Percentiles rank a stretch among this genome's conserved stretches.
Conservation (phyloP, 2,797 vertebrate genomes). For the Heteromormyrus szaboi region DNA sequence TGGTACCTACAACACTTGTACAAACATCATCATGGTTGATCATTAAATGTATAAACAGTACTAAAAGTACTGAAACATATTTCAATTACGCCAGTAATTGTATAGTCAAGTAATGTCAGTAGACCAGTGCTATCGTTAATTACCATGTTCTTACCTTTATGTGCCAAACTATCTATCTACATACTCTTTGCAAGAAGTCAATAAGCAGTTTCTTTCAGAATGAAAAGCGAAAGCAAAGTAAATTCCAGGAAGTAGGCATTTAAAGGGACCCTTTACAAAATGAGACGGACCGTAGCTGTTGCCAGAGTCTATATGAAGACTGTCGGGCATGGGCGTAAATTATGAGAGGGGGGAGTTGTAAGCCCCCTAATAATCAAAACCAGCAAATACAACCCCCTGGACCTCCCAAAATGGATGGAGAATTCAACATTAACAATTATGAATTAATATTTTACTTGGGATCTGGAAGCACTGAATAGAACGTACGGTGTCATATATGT, state of each 20-base stretch:
- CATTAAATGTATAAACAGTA: not conserved
- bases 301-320: not conserved
- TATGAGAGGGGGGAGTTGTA: not conserved
- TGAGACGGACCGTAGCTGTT: not conserved
- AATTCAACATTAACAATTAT: not conserved
- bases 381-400: not conserved
- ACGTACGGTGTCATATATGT: not conserved
- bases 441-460: not conserved
- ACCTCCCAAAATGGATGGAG: not conserved
- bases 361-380: not conserved
- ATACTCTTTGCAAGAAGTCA: not conserved
- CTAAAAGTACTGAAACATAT: not conserved
- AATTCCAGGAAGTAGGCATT: conserved; percentile 24
- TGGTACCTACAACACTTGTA: not conserved
- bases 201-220: conserved; percentile 11
- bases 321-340: not conserved
- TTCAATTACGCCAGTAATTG: not conserved
- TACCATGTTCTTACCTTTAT: not conserved
- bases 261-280: conserved; percentile 12
- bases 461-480: not conserved
- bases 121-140: not conserved
- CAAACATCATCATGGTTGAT: not conserved
- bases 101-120: not conserved
- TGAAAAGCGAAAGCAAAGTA: conserved; percentile 28
- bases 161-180: not conserved